Percentiles rank a stretch among this genome's conserved stretches.
These are phyloP conservation scores for Ametastegia equiseti DNA, from an alignment of 2,888 invertebrate species.

Conservation along the genomic window DNA sequence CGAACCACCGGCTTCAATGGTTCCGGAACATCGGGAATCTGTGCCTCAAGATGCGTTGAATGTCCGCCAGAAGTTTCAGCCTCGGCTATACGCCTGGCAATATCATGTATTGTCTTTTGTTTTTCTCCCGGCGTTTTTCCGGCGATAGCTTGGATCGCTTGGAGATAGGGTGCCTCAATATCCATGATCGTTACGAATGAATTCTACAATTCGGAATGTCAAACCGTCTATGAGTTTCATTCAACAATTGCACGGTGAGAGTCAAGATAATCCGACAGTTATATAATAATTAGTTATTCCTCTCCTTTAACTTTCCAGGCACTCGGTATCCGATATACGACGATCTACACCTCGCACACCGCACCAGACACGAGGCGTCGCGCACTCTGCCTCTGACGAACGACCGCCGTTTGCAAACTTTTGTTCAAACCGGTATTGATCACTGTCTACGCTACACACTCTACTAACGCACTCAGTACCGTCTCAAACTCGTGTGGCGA, in stretches of 20 bases:
- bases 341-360: not conserved
- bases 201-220: not conserved
- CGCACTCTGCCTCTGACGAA: not conserved
- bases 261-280: not conserved
- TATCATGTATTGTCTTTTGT: conserved; percentile 58
- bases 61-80: not conserved
- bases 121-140: conserved; percentile 65
- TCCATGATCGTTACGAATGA: not conserved
- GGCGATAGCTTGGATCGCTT: conserved; percentile 65
- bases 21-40: conserved; percentile 55
- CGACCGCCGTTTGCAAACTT: not conserved
- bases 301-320: too few relatives aligned
- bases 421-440: too few relatives aligned
- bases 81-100: conserved; percentile 51
- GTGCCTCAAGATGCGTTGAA: not conserved
- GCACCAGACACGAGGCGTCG: not conserved
- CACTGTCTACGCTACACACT: not conserved
- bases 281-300: too few relatives aligned
- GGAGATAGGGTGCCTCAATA: conserved; percentile 58
- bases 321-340: too few relatives aligned
- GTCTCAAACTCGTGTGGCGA: not conserved
- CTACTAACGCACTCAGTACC: not conserved
- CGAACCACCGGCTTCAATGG: conserved; percentile 59
- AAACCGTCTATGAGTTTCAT: not conserved
- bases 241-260: not conserved